Evolutionary conservation across 2,113 vertebrate species (phyloP).

Genomic region (Mormyrus iriodes): DNA sequence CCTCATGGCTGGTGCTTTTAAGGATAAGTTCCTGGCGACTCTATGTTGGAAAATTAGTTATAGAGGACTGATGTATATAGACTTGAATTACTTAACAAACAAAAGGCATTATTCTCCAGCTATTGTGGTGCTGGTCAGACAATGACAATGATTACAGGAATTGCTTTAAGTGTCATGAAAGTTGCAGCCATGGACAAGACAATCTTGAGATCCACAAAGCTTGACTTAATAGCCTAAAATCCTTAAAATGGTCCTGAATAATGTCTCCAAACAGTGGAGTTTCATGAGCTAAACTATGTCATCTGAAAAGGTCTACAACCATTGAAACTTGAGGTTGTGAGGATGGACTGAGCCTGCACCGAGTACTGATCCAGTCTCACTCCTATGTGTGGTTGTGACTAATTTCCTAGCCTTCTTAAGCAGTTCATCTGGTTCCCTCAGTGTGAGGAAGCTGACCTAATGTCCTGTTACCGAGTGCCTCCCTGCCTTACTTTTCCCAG

Average conservation of each 20-base stretch:
- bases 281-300: not conserved
- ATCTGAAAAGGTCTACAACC: not conserved
- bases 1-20: not conserved
- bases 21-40: not conserved
- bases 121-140: not conserved
- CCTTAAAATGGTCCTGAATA: not conserved
- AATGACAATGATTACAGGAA: not conserved
- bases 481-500: not conserved
- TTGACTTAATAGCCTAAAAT: not conserved
- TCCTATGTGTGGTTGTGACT: not conserved
- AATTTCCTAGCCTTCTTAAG: not conserved
- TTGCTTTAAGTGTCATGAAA: not conserved
- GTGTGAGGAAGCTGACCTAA: not conserved
- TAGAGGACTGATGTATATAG: not conserved
- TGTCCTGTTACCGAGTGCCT: not conserved
- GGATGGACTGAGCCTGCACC: not conserved
- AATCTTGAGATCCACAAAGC: not conserved
- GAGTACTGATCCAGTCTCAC: not conserved
- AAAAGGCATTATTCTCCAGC: not conserved
- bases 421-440: not conserved
- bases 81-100: not conserved
- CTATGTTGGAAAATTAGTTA: too few relatives aligned
- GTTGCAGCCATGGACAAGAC: not conserved
- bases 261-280: not conserved
- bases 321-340: not conserved